phyloP scores from a whole-genome alignment of 2,113 vertebrate genomes.

The Lasiurus cinereus region DNA sequence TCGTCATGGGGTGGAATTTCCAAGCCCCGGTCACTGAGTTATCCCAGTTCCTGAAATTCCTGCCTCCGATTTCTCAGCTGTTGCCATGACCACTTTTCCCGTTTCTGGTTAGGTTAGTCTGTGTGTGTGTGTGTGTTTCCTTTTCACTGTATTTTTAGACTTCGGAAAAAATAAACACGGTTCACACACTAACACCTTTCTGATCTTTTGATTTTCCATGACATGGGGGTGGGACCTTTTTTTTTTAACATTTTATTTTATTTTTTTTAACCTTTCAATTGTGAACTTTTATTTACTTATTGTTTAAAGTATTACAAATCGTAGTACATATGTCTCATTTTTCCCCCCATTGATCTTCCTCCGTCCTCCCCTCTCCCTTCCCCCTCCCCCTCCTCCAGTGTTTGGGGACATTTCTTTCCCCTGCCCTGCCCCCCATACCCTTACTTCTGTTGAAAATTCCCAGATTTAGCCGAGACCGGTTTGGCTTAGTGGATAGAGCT shows the following conservation, averaged over 20 bases:
- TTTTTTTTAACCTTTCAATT: too few species aligned
- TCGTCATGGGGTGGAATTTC: slow-evolving; percentile 77
- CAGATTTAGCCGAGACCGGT: background rate
- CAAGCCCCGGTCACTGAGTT: slow-evolving; percentile 71
- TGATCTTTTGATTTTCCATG: background rate
- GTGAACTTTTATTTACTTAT: too few species aligned
- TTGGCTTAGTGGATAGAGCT: too few species aligned
- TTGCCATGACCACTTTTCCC: slow-evolving; percentile 61
- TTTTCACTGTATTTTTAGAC: slow-evolving; percentile 80
- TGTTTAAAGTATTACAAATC: too few species aligned
- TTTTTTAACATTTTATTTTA: too few species aligned
- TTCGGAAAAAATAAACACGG: slow-evolving; percentile 72
- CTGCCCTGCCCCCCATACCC: background rate
- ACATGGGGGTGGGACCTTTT: background rate
- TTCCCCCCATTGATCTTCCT: too few species aligned
- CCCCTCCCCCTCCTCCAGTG: too few species aligned
- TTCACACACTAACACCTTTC: slow-evolving; percentile 62
- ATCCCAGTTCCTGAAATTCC: slow-evolving; percentile 80
- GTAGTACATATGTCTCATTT: too few species aligned
- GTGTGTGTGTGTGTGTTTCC: slow-evolving; percentile 59
- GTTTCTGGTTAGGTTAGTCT: slow-evolving; percentile 67
- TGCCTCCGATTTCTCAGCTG: slow-evolving; percentile 64
- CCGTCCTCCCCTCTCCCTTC: too few species aligned
- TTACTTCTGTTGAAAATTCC: slow-evolving; percentile 47
- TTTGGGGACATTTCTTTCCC: background rate